Conservation (phyloP, 2,797 vertebrate genomes). For the Rhinatrema bivittatum region DNA sequence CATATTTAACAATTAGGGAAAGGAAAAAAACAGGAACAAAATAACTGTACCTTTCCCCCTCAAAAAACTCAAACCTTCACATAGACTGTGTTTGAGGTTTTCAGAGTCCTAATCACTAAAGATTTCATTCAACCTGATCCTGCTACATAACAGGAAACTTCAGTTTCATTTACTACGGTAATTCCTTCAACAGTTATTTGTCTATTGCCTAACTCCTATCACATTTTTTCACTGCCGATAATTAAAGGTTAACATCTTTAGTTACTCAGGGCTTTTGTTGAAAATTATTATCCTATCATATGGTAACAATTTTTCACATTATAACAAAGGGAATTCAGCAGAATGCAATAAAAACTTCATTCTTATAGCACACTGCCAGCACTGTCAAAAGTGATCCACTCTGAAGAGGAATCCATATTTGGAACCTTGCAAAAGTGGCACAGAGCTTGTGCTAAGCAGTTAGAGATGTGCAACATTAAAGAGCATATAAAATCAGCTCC, state of each 20-base stretch:
- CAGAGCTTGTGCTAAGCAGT: constrained; percentile 8
- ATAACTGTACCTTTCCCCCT: too few species aligned
- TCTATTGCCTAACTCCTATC: too few species aligned
- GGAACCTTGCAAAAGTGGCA: constrained; percentile 5
- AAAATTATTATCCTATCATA: constrained; percentile 35
- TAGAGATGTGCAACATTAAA: constrained; percentile 7
- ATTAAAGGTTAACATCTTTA: constrained; percentile 26
- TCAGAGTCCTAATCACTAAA: too few species aligned
- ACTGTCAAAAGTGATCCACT: constrained; percentile 42
- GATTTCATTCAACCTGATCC: too few species aligned
- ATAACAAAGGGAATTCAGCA: constrained; percentile 49
- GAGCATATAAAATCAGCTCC: constrained; percentile 12
- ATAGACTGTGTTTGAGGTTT: too few species aligned
- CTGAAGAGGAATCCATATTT: constrained; percentile 26
- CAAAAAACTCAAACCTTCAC: too few species aligned
- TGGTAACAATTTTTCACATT: constrained; percentile 53
- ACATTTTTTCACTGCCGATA: constrained; percentile 7
- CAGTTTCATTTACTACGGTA: too few species aligned
- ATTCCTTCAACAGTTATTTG: too few species aligned
- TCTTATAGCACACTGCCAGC: constrained; percentile 16
- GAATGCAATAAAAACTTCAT: too few species aligned
- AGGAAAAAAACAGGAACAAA: too few species aligned
- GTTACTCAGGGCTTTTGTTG: constrained; percentile 18
- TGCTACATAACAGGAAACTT: too few species aligned
- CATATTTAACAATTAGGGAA: too few species aligned